These are phyloP conservation scores for Eulithis testata DNA, from an alignment of 2,888 invertebrate genomes.

Conservation along the genomic window DNA sequence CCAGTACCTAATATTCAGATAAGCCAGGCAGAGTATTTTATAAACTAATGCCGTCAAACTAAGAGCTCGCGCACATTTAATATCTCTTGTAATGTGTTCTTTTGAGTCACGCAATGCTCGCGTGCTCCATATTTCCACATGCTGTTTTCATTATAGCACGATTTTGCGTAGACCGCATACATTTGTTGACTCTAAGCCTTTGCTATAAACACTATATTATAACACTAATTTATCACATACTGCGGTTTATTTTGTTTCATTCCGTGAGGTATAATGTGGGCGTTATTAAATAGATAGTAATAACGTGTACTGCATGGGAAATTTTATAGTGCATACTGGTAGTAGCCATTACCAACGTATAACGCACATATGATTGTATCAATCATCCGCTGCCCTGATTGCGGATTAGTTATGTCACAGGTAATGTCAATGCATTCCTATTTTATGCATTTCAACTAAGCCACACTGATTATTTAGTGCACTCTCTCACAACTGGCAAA, in stretches of 20 bases:
- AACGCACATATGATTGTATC: no score
- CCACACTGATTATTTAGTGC: no score
- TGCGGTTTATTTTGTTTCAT: slow-evolving; percentile 25
- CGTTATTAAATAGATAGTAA: slow-evolving; percentile 21
- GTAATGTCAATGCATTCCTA: no score
- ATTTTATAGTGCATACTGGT: slow-evolving; percentile 3
- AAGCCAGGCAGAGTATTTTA: slow-evolving; percentile 14
- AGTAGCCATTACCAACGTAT: no score
- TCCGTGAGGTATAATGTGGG: slow-evolving; percentile 28
- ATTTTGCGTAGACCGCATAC: slow-evolving; percentile 41
- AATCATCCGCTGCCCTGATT: no score
- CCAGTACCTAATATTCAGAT: slow-evolving; percentile 5
- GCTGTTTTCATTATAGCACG: slow-evolving; percentile 41
- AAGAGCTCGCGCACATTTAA: slow-evolving; percentile 31
- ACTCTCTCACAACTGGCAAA: background rate
- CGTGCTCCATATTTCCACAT: slow-evolving; percentile 39
- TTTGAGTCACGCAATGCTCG: slow-evolving; percentile 39
- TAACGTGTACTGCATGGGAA: slow-evolving; percentile 10
- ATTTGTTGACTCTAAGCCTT: slow-evolving; percentile 38
- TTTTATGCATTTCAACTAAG: no score
- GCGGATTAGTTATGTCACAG: no score
- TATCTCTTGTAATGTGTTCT: slow-evolving; percentile 25
- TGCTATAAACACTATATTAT: slow-evolving; percentile 37
- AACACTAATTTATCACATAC: slow-evolving; percentile 27
- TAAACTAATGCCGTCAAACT: slow-evolving; percentile 24